Evolutionary conservation across 2,888 invertebrate species (phyloP), one percentile per base, ranked within the genome.

Genomic region (Dysmachus trigonus): DNA sequence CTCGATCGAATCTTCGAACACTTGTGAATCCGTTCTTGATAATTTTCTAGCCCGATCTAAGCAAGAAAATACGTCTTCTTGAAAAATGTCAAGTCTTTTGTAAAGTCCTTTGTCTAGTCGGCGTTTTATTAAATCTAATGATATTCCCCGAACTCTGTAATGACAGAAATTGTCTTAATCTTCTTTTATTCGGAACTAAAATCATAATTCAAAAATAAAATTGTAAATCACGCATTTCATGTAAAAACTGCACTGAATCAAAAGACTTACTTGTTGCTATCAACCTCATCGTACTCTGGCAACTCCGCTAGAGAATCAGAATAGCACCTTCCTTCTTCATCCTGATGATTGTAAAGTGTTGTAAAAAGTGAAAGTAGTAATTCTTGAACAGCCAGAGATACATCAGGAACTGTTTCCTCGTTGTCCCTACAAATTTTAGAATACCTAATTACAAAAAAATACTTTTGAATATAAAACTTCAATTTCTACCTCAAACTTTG

Each of bases 241-340:
- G n/a, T n/a, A n/a, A n/a, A n/a, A n/a, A n/a, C n/a, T n/a, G n/a
- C n/a, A n/a, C 10, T 53, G 51, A 51, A 7, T 0, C 18, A 18
- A 5, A 41, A 38, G 8, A 72, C 53, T 91, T 92, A 95, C 95
- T 94, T 95, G 91, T 81, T 88, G 0, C 93, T 95, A 89, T 95
- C 95, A 31, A 94, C 89, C 62, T 96, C 96, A 90, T 97, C 97
- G 90, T 97, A 96, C 90, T 98, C 98, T 0, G 97, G 96, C 31
- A 98, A 92, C 90, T 99, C 99, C 0, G 97, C 96, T 94, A 99
- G 95, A 2, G 98, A 98, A 93, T 99, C 99, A 0, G 98, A 97
- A 92, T 96, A 98, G 90, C 98, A 99, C 86, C 99, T 94, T 74
- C 99, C 99, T 92, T 99, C 98, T 89, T 97, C 97, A 91, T 99